phyloP scores from a whole-genome alignment of 2,888 invertebrate genomes.

The Aquatica leii region DNA sequence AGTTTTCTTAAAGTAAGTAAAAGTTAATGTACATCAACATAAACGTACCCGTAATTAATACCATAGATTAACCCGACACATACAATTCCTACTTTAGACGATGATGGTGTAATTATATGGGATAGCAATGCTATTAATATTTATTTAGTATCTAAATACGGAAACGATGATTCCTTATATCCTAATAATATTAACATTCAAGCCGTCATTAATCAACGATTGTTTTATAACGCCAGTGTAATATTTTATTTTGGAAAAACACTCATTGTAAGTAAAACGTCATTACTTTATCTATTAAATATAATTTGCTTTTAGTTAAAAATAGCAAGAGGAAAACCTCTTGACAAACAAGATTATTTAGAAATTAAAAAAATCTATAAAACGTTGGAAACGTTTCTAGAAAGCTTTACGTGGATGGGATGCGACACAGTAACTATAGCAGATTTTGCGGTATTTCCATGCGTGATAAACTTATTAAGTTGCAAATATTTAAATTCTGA shows the following conservation, averaged over 20 bases:
- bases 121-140: slow-evolving; percentile 72
- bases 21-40: no score
- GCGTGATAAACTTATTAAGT: no score
- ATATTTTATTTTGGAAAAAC: slow-evolving; percentile 62
- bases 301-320: slow-evolving; percentile 30
- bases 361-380: background rate
- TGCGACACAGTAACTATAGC: background rate
- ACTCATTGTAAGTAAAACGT: slow-evolving; percentile 61
- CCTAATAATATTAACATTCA: slow-evolving; percentile 61
- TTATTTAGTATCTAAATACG: slow-evolving; percentile 68
- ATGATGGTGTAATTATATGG: slow-evolving; percentile 62
- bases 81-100: slow-evolving; percentile 69
- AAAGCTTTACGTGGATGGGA: background rate
- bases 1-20: slow-evolving; percentile 56
- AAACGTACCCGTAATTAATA: background rate
- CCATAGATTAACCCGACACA: slow-evolving; percentile 68
- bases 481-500: no score
- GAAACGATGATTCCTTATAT: slow-evolving; percentile 63
- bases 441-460: slow-evolving; percentile 2
- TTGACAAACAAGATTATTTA: background rate
- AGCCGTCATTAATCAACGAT: slow-evolving; percentile 62
- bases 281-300: background rate
- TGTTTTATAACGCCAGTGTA: slow-evolving; percentile 64
- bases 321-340: no score
- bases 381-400: background rate